Conservation (phyloP, 2,888 invertebrate genomes). For the Arctia plantaginis region DNA sequence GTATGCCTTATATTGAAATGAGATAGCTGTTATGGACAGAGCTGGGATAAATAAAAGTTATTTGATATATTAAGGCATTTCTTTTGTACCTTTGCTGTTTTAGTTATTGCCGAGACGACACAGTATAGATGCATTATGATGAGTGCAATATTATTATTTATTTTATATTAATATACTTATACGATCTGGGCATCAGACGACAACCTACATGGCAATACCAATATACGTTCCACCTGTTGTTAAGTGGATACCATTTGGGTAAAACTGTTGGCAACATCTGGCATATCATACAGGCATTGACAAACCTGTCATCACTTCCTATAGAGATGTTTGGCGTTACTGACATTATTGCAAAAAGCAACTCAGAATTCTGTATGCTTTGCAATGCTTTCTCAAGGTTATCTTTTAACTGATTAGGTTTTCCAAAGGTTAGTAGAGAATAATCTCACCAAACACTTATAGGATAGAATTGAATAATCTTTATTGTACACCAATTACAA, state of each 20-base stretch:
- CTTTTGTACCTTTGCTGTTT: not conserved
- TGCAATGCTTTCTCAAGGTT: no score
- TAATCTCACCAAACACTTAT: not conserved
- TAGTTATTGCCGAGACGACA: not conserved
- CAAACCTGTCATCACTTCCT: not conserved
- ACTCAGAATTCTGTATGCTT: no score
- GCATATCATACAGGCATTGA: not conserved
- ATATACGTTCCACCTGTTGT: not conserved
- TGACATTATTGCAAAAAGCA: not conserved
- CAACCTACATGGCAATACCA: not conserved
- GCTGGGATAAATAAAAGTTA: not conserved
- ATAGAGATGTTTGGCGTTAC: not conserved
- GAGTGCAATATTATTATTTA: not conserved
- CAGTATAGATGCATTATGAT: not conserved
- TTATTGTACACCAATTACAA: no score
- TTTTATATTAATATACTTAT: not conserved
- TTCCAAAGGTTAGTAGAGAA: not conserved
- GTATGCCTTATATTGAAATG: constrained; percentile 3
- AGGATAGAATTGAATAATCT: no score
- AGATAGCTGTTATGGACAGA: not conserved
- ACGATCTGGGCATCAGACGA: not conserved
- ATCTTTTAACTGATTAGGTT: no score
- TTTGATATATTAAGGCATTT: not conserved
- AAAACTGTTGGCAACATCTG: not conserved
- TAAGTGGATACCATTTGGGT: not conserved